These are phyloP conservation scores for Myotis pilosus DNA, from an alignment of 2,797 vertebrate species.

Conservation along the genomic window DNA sequence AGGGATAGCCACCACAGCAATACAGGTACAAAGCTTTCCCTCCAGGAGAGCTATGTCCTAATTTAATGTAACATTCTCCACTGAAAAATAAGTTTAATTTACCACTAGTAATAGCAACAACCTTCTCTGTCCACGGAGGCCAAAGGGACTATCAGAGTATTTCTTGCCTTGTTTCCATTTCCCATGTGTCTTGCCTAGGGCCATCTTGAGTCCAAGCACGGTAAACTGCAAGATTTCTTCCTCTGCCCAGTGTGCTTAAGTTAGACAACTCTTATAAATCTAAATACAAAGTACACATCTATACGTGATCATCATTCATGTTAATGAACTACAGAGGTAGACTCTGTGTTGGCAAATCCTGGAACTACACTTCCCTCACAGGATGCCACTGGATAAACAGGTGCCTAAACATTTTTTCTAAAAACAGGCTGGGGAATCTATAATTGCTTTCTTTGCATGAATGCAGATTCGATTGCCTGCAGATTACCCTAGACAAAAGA, in stretches of 20 bases:
- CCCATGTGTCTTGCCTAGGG: background rate
- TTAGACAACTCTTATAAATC: background rate
- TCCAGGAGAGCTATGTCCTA: background rate
- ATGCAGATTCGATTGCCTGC: background rate
- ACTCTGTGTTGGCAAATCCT: background rate
- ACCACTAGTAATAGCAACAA: background rate
- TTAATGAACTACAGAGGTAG: background rate
- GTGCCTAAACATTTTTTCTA: background rate
- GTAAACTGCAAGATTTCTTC: background rate
- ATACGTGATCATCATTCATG: background rate
- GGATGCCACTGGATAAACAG: background rate
- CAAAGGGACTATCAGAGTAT: background rate
- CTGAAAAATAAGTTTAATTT: background rate
- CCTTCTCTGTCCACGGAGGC: background rate
- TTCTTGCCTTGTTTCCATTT: background rate
- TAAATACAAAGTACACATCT: background rate
- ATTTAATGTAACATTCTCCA: background rate
- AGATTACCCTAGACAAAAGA: conserved; percentile 3
- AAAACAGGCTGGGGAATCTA: conserved; percentile 7
- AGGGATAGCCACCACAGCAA: background rate
- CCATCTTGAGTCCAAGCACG: background rate
- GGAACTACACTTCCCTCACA: background rate
- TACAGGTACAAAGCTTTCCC: background rate
- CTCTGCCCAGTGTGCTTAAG: background rate
- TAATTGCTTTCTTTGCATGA: conserved; percentile 42